Evolutionary conservation across 2,888 invertebrate species (phyloP), one percentile per base, ranked within the genome.

Genomic region (Scaptomyza caliginosa): DNA sequence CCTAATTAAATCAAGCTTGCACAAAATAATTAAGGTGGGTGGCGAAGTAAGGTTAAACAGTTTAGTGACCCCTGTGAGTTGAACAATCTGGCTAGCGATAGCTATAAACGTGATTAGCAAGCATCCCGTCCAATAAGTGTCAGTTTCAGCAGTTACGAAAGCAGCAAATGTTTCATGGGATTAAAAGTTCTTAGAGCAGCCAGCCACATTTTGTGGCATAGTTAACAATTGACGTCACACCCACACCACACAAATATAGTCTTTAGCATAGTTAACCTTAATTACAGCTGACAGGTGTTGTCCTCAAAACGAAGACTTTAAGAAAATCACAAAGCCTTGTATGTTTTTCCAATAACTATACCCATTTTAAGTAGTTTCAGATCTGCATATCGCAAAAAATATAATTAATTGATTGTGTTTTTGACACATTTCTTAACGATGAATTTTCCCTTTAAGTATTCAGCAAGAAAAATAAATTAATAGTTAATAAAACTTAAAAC

Each of bases 241-340:
- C 48, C 49, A 28, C 17, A 34, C 40, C 48, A 36, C 17, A 10
- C 3, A 7, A n/a, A 42, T 52, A 40, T 39, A 30, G 34, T 45
- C 34, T 34, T 57, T 42, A 38, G 21, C 43, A 58, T 68, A 45
- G 42, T 52, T 28, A 10, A 24, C 51, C 56, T 34, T 67, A 81
- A 84, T 74, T 60, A 71, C 52, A 65, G 57, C 66, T 73, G 86
- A 86, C 82, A 77, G 72, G 68, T 67, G 73, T 40, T 67, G 56
- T 48, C 56, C 45, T 40, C 23, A 13, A 11, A 30, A 32, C 23
- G 19, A 28, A 38, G n/a, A n/a, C n/a, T n/a, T n/a, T n/a, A n/a
- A 56, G n/a, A 7, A 28, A 45, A 56, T 56, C 66, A 16, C 59
- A 38, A 56, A n/a, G 4, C 30, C 26, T 17, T 8, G 10, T 19